A percentile compares a stretch with the other conserved stretches of the same genome.
Conservation (phyloP, 2,888 invertebrate genomes). For the Napeogenes inachia region DNA sequence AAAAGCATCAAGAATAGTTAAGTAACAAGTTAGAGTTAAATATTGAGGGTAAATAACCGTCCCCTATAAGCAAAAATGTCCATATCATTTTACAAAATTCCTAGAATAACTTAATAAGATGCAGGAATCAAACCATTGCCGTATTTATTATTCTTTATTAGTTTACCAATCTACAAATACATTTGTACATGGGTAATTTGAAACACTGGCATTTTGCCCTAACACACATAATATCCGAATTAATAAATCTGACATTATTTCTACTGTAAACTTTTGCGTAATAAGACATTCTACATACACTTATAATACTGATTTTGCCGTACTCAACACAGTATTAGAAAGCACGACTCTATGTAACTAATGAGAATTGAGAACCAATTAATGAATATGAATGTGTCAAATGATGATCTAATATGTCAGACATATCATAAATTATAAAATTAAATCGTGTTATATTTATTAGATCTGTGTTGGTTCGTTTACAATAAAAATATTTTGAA, state of each 20-base stretch:
- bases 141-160: slow-evolving; percentile 41
- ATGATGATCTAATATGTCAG: neutral
- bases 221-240: slow-evolving; percentile 59
- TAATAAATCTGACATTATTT: slow-evolving; percentile 31
- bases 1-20: too few relatives aligned
- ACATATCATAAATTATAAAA: too few relatives aligned
- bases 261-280: slow-evolving; percentile 12
- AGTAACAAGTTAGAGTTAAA: too few relatives aligned
- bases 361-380: neutral
- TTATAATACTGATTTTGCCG: slow-evolving; percentile 16
- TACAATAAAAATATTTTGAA: neutral
- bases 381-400: neutral
- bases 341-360: neutral
- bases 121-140: too few relatives aligned
- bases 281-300: slow-evolving; percentile 16
- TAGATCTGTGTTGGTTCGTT: too few relatives aligned
- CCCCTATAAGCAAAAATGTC: too few relatives aligned
- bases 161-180: slow-evolving; percentile 68
- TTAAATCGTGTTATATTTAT: too few relatives aligned
- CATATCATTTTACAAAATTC: too few relatives aligned
- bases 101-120: too few relatives aligned
- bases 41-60: too few relatives aligned
- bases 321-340: neutral
- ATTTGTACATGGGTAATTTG: slow-evolving; percentile 65
- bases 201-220: slow-evolving; percentile 63